These are phyloP conservation scores for Pseudorhiza aurosa DNA, from an alignment of 30 jellyfish, hydroid and myxozoan genomes.

Conservation along the genomic window DNA sequence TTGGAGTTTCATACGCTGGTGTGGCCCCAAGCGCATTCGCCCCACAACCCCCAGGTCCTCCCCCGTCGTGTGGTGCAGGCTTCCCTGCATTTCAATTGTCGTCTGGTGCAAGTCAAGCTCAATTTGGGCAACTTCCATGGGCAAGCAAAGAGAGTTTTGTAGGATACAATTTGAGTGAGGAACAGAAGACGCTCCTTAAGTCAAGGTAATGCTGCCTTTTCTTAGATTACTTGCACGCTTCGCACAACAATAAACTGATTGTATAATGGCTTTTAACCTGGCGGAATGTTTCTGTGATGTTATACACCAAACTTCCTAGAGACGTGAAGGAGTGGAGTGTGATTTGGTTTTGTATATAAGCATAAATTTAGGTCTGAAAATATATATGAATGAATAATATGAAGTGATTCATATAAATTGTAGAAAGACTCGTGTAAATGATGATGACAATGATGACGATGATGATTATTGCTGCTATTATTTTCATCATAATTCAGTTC, in stretches of 20 bases:
- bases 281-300: too few species aligned
- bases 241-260: too few species aligned
- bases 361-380: too few species aligned
- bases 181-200: slow-evolving; percentile 55
- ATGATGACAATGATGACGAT: neutral
- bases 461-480: neutral
- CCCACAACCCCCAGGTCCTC: slow-evolving; percentile 75
- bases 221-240: too few species aligned
- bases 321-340: too few species aligned
- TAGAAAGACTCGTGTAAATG: neutral
- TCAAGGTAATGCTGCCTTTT: too few species aligned
- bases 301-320: too few species aligned
- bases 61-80: slow-evolving; percentile 92
- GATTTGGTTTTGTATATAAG: too few species aligned
- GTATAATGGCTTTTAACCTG: too few species aligned
- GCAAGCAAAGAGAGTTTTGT: slow-evolving; percentile 70
- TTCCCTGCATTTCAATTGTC: slow-evolving; percentile 70
- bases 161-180: slow-evolving; percentile 66
- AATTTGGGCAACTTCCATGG: slow-evolving; percentile 90
- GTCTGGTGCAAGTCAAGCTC: slow-evolving; percentile 69
- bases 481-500: neutral
- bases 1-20: slow-evolving; percentile 97
- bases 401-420: too few species aligned
- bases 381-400: too few species aligned
- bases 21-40: slow-evolving; percentile 76